phyloP scores from a whole-genome alignment of 1,140 invertebrate genomes.

The Drosophila teissieri region DNA sequence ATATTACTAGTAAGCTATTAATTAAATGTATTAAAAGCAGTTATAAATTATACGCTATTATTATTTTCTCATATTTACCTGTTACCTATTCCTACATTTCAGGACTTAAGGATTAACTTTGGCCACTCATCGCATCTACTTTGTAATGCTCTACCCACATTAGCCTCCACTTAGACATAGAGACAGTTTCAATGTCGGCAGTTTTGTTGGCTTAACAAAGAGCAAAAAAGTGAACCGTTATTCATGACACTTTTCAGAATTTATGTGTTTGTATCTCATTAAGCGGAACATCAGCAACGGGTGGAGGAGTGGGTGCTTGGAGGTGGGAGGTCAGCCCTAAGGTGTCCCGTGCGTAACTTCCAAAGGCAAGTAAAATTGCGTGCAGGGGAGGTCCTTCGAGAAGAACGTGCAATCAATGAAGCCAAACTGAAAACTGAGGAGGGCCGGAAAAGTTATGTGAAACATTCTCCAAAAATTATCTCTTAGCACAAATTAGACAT shows the following conservation, averaged over 20 bases:
- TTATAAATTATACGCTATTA: background rate
- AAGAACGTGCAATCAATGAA: constrained; percentile 59
- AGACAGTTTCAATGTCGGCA: constrained; percentile 39
- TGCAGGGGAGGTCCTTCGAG: background rate
- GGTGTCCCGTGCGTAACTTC: constrained; percentile 41
- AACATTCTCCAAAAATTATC: constrained; percentile 79
- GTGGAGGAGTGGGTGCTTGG: background rate
- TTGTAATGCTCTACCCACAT: background rate
- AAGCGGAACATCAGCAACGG: constrained; percentile 50
- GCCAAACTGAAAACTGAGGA: constrained; percentile 44
- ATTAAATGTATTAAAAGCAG: no score
- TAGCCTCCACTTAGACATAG: constrained; percentile 18
- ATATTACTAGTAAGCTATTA: no score
- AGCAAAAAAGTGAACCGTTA: constrained; percentile 72
- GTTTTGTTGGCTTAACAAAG: constrained; percentile 75
- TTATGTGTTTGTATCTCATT: constrained; percentile 85
- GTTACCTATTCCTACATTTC: constrained; percentile 10
- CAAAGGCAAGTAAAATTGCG: constrained; percentile 35
- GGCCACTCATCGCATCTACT: background rate
- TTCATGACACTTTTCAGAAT: constrained; percentile 83
- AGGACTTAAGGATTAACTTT: constrained; percentile 10
- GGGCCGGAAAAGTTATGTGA: constrained; percentile 62
- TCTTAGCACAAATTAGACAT: constrained; percentile 80
- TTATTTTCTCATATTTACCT: no score
- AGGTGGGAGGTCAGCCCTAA: constrained; percentile 17